Base-by-base conservation (phyloP, 1,140 invertebrate genomes). In the Musca vetustissima region DNA sequence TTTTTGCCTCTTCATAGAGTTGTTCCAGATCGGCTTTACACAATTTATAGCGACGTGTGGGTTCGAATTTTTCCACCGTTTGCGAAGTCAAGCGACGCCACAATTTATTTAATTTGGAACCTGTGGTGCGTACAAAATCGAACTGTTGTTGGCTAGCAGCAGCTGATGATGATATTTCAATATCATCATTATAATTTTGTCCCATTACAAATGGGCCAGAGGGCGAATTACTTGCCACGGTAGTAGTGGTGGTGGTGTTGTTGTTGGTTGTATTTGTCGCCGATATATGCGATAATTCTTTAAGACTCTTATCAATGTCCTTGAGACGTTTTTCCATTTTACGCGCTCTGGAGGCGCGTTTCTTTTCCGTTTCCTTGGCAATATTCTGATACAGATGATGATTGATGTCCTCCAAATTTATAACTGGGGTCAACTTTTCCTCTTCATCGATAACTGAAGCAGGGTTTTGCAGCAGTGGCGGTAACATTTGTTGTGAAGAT, bases 51-150 rank as follows among this genome's bases (percentile, higher is more conserved):
- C 57, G 53, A 36, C 69, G 49, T 21, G 57, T 59, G 13, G 72
- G 69, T 59, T 64, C 47, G 47, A 70, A 75, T 70, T 72, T 73
- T n/a, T 71, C 68, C 14, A 66, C 25, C 25, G 66, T 49, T 17
- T 70, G 52, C 8, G 72, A 70, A 0, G 73, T 75, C 25, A 75
- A 61, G 57, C 73, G 70, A n/a, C 57, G 59, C 73, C 73, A 75
- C 2, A 75, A 24, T 55, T 73, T 73, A 72, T 75, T 75, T 32
- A 75, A 68, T 67, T 73, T 72, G n/a, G 11, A 47, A 11, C 73
- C 73, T 52, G 59, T 66, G n/a, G 66, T 67, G 9, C 69, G 65
- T 14, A 75, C 70, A 36, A 36, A 66, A 32, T 72, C 72, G 4
- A 61, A 19, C 19, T 22, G 61, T 32, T 64, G 43, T 14, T 48